A percentile compares a stretch with the other conserved stretches of the same genome.
These are phyloP conservation scores for Eupithecia pulchellata DNA, from an alignment of 2,888 invertebrate genomes.

Conservation along the genomic window DNA sequence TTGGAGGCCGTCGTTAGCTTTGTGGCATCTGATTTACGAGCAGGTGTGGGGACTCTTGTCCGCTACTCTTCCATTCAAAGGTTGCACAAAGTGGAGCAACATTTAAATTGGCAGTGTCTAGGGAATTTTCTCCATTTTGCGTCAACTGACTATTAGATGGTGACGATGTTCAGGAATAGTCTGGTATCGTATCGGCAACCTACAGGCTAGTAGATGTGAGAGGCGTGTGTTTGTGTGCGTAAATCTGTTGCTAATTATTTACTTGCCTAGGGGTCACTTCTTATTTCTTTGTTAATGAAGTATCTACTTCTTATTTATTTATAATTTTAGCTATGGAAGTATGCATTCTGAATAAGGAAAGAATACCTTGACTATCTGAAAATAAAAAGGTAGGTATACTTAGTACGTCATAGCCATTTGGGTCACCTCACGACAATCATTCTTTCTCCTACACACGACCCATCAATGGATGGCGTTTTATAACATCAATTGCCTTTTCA, in stretches of 20 bases:
- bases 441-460: not conserved
- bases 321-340: not conserved
- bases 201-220: not conserved
- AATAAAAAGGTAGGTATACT: not conserved
- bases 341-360: not conserved
- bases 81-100: conserved; percentile 72
- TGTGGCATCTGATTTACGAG: conserved; percentile 72
- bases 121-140: conserved; percentile 62
- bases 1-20: conserved; percentile 40
- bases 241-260: no score
- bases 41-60: conserved; percentile 68
- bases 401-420: not conserved
- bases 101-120: conserved; percentile 63
- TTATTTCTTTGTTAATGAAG: no score
- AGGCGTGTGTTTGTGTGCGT: not conserved
- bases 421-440: not conserved
- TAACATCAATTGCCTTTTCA: not conserved
- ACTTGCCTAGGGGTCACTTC: no score
- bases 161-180: not conserved
- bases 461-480: not conserved
- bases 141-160: conserved; percentile 43
- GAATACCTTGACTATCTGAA: not conserved
- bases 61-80: conserved; percentile 69
- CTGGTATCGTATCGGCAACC: no score
- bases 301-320: not conserved